Evolutionary conservation across 2,888 invertebrate genomes (phyloP).

Genomic region (Melinaea marsaeus): DNA sequence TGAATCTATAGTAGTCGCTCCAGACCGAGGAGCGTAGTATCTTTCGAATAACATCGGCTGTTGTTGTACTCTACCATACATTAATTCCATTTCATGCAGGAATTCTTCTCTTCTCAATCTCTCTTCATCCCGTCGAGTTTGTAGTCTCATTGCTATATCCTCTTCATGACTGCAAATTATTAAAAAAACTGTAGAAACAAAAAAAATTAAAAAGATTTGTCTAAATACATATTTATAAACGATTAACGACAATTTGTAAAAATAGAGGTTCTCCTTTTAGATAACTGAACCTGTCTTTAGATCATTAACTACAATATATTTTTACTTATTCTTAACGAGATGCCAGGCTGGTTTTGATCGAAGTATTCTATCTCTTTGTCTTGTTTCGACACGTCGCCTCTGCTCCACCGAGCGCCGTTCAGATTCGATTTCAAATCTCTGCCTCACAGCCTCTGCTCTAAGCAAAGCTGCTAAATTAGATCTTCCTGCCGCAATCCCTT

Average conservation of each 20-base stretch:
- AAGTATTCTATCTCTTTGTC: constrained; percentile 78
- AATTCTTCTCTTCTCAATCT: constrained; percentile 82
- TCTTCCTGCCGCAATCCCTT: constrained; percentile 59
- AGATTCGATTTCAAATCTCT: constrained; percentile 81
- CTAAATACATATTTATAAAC: too few species aligned
- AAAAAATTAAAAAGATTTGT: too few species aligned
- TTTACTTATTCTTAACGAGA: constrained; percentile 78
- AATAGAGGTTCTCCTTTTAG: neutral
- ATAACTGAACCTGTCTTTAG: neutral
- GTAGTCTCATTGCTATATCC: constrained; percentile 82
- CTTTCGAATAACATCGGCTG: constrained; percentile 85
- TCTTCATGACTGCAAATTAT: constrained; percentile 73
- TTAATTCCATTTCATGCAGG: constrained; percentile 83
- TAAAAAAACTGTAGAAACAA: constrained; percentile 25
- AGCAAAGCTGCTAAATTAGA: constrained; percentile 83
- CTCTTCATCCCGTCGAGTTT: constrained; percentile 82
- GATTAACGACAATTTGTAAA: neutral
- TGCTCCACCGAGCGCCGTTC: constrained; percentile 78
- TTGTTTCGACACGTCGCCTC: constrained; percentile 76
- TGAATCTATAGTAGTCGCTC: constrained; percentile 51
- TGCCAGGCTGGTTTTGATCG: constrained; percentile 84
- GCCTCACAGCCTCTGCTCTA: constrained; percentile 79
- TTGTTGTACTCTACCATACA: constrained; percentile 82
- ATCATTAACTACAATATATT: constrained; percentile 15
- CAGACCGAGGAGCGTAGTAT: constrained; percentile 78